Conservation (phyloP, 2,888 invertebrate species). For the Epistrophella euchroma region DNA sequence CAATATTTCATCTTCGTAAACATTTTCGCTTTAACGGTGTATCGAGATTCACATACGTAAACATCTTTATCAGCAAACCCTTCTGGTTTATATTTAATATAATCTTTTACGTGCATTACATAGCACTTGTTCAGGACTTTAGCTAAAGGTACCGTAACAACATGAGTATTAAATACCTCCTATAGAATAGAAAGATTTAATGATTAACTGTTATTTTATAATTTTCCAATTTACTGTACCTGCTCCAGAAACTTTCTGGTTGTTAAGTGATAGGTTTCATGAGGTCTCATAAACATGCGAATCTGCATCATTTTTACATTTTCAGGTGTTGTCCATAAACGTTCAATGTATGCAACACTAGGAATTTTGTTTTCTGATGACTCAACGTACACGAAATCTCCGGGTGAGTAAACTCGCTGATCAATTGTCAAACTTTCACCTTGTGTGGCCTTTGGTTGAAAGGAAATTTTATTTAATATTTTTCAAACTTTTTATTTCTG, state of each 20-base stretch:
- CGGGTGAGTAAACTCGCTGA: slow-evolving; percentile 90
- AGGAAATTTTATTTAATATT: not conserved
- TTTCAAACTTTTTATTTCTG: not conserved
- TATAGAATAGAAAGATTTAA: not conserved
- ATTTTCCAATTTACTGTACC: slow-evolving; percentile 43
- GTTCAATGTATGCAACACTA: slow-evolving; percentile 93
- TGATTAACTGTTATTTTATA: not conserved
- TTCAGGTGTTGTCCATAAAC: slow-evolving; percentile 93
- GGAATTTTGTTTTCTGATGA: slow-evolving; percentile 86
- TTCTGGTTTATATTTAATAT: slow-evolving; percentile 94
- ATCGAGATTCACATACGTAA: slow-evolving; percentile 98
- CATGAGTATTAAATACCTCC: slow-evolving; percentile 28
- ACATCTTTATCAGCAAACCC: slow-evolving; percentile 96
- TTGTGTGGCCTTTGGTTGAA: slow-evolving; percentile 79
- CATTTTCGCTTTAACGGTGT: slow-evolving; percentile 92
- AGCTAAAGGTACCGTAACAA: slow-evolving; percentile 87
- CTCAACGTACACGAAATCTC: slow-evolving; percentile 96
- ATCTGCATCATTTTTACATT: slow-evolving; percentile 95
- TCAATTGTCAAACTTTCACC: slow-evolving; percentile 89
- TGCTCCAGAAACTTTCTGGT: slow-evolving; percentile 98
- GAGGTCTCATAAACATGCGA: slow-evolving; percentile 95
- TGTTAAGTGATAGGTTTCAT: slow-evolving; percentile 97
- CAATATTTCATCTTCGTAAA: slow-evolving; percentile 97
- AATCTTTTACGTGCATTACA: slow-evolving; percentile 97
- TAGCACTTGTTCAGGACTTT: slow-evolving; percentile 95